A percentile compares a stretch with the other conserved stretches of the same genome.
These are phyloP conservation scores for Agonopterix subpropinquella DNA, from an alignment of 2,888 invertebrate genomes.

Conservation along the genomic window DNA sequence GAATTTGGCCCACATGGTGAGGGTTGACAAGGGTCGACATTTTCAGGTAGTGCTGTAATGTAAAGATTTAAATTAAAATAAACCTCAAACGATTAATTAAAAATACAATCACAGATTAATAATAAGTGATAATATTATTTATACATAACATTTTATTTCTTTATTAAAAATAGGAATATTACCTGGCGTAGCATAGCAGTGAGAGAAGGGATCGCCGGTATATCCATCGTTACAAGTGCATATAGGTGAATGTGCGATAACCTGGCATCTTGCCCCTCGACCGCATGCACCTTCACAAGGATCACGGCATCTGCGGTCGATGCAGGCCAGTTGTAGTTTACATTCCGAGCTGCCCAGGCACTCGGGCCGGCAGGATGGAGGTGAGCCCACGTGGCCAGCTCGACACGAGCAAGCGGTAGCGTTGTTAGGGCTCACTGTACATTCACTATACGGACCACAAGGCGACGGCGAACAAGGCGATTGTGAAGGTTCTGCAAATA, in stretches of 20 bases:
- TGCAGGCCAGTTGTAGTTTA: constrained; percentile 79
- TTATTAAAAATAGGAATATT: constrained; percentile 15
- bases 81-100: no score
- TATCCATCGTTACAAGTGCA: constrained; percentile 81
- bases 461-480: constrained; percentile 83
- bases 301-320: constrained; percentile 82
- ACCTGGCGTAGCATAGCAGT: constrained; percentile 78
- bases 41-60: constrained; percentile 30
- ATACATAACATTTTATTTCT: not conserved
- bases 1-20: constrained; percentile 82
- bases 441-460: constrained; percentile 85
- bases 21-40: constrained; percentile 77
- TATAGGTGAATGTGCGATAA: constrained; percentile 84
- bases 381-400: constrained; percentile 82
- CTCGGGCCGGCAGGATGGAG: constrained; percentile 85
- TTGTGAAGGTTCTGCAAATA: constrained; percentile 12
- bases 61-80: no score
- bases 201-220: constrained; percentile 83
- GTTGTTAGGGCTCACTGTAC: constrained; percentile 62
- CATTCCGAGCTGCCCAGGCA: constrained; percentile 85
- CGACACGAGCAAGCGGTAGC: constrained; percentile 83
- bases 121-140: no score
- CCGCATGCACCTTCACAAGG: constrained; percentile 87
- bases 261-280: constrained; percentile 81
- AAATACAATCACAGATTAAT: no score